Evolutionary conservation across 1,140 invertebrate genomes (phyloP).

Genomic region (Eupristina koningsbergeri): DNA sequence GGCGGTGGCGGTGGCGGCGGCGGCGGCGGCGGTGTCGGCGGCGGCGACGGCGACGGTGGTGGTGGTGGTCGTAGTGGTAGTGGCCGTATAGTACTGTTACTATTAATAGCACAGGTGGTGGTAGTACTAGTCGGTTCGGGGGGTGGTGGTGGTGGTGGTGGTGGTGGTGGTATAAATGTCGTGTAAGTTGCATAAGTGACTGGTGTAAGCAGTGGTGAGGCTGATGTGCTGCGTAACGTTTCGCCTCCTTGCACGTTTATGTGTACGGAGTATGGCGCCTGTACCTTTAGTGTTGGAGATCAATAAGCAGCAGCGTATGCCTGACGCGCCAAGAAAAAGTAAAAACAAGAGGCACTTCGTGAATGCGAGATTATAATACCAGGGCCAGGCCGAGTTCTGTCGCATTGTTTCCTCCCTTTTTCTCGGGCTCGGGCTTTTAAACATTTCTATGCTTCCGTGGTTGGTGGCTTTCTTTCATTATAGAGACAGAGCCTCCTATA

Average conservation of each 20-base stretch:
- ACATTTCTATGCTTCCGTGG: no score
- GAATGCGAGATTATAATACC: background rate
- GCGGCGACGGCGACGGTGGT: background rate
- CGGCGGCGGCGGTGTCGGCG: background rate
- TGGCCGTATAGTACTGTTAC: no score
- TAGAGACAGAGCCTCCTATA: no score
- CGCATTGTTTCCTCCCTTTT: no score
- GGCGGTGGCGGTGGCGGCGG: no score
- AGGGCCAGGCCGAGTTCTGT: no score
- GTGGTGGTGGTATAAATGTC: background rate
- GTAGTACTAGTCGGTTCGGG: no score
- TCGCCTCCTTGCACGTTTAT: background rate
- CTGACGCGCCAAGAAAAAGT: background rate
- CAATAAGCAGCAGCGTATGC: constrained; percentile 62
- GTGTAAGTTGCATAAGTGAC: background rate
- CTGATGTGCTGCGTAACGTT: constrained; percentile 3
- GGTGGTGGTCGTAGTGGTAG: background rate
- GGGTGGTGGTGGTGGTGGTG: background rate
- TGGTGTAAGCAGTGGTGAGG: background rate
- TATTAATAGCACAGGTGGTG: no score
- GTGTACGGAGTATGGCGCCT: constrained; percentile 6
- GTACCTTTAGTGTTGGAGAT: constrained; percentile 55
- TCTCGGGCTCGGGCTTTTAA: no score
- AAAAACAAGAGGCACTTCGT: background rate
- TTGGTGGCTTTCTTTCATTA: no score